Conservation (phyloP, 1,140 invertebrate species). For the Leptinotarsa lineolata region DNA sequence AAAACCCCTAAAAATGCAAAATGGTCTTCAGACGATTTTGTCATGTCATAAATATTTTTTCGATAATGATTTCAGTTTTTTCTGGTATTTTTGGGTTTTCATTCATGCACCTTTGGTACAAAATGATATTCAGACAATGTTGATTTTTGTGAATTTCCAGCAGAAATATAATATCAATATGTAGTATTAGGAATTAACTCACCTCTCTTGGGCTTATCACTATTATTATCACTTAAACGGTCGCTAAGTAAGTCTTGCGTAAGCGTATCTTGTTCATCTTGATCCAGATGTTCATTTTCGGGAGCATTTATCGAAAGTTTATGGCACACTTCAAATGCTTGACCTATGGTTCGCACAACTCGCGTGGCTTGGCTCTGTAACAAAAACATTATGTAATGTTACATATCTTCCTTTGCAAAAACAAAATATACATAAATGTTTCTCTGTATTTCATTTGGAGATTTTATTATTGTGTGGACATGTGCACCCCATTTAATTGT, state of each 20-base stretch:
- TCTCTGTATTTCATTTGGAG: neutral
- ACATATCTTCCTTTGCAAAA: neutral
- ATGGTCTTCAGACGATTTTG: too few relatives aligned
- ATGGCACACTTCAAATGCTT: conserved; percentile 99
- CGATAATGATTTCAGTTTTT: too few relatives aligned
- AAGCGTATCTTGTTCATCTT: conserved; percentile 65
- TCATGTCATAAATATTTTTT: too few relatives aligned
- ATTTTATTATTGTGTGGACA: neutral
- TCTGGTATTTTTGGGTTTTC: too few relatives aligned
- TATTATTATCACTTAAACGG: conserved; percentile 60
- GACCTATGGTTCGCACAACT: conserved; percentile 95
- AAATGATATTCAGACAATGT: too few relatives aligned
- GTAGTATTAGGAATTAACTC: conserved; percentile 35
- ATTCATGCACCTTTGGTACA: too few relatives aligned
- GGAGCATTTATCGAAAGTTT: conserved; percentile 71
- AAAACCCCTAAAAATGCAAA: too few relatives aligned
- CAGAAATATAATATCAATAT: too few relatives aligned
- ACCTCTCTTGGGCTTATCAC: conserved; percentile 66
- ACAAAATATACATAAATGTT: neutral
- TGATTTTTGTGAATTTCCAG: too few relatives aligned
- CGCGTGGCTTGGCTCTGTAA: conserved; percentile 96
- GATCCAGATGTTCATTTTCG: conserved; percentile 62
- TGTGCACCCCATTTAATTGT: too few relatives aligned
- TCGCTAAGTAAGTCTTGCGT: conserved; percentile 63
- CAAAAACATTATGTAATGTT: conserved; percentile 3